Conservation (phyloP, 2,888 invertebrate genomes). For the Pecten maximus region DNA sequence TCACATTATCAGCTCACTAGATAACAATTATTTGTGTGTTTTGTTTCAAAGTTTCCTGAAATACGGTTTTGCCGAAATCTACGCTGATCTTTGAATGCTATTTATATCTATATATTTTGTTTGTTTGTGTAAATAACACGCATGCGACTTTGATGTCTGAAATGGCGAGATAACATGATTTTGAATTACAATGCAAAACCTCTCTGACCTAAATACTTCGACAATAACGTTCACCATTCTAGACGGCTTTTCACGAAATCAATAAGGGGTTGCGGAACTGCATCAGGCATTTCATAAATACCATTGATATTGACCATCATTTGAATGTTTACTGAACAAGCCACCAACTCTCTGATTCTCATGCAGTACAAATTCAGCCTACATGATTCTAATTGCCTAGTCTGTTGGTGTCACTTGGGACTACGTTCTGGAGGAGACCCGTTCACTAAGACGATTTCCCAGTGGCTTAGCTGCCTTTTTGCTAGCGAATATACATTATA, state of each 20-base stretch:
- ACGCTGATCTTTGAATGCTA: too few species aligned
- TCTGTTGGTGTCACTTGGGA: background rate
- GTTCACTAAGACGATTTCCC: background rate
- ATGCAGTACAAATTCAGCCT: background rate
- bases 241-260: background rate
- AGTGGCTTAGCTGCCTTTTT: background rate
- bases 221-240: background rate
- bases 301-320: background rate
- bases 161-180: too few species aligned
- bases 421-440: background rate
- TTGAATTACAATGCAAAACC: background rate
- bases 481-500: background rate
- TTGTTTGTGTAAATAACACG: too few species aligned
- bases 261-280: background rate
- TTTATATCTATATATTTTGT: too few species aligned
- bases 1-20: too few species aligned
- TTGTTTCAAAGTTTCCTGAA: too few species aligned
- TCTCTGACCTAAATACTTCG: background rate
- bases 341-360: background rate
- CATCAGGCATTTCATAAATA: background rate
- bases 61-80: too few species aligned
- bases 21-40: too few species aligned
- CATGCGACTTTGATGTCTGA: too few species aligned
- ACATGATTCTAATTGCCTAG: background rate
- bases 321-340: background rate